Evolutionary conservation across 2,888 invertebrate genomes (phyloP), one percentile per base, ranked within the genome.

Genomic region (Eupithecia abbreviata): DNA sequence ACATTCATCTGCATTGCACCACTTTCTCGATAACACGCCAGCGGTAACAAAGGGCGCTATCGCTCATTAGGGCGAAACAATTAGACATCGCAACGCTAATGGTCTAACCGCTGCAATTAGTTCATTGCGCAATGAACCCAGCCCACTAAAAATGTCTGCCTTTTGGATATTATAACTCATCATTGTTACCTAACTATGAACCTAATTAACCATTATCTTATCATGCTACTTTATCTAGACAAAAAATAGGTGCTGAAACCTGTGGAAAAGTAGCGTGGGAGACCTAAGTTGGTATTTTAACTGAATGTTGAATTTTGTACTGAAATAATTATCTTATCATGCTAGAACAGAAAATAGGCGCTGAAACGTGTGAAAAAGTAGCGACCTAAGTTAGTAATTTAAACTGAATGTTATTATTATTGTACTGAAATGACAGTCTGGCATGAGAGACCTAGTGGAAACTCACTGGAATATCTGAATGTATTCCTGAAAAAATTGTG

Each of bases 51-150:
- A 82, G 82, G 79, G 78, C 69, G 73, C 78, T 84, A 82, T 82
- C 80, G 79, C 82, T 82, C 83, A 83, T 82, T 84, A 84, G 82
- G 74, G 75, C 72, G 67, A 82, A 82, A 81, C 83, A 84, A 84
- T 84, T 84, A 84, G 81, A 82, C 77, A 73, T 77, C 71, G 73
- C 68, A 51, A 41, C 73, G 79, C 81, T 82, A 83, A 82, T 84
- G 81, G 82, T 72, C 73, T 76, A 78, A 75, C 80, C 79, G 77
- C 42, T 72, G 73, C 82, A 81, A 82, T 82, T 82, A 82, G 79
- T 79, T 73, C 77, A 80, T 80, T 81, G 81, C 79, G 73, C 77
- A 81, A 81, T 69, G 66, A 75, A 79, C 79, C 76, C 77, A 72
- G 73, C 71, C 75, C 72, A 73, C 67, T 62, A 51, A 72, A 47